Evolutionary conservation across 1,140 invertebrate species (phyloP), one percentile per base, ranked within the genome.

Genomic region (Brachionus rubens): DNA sequence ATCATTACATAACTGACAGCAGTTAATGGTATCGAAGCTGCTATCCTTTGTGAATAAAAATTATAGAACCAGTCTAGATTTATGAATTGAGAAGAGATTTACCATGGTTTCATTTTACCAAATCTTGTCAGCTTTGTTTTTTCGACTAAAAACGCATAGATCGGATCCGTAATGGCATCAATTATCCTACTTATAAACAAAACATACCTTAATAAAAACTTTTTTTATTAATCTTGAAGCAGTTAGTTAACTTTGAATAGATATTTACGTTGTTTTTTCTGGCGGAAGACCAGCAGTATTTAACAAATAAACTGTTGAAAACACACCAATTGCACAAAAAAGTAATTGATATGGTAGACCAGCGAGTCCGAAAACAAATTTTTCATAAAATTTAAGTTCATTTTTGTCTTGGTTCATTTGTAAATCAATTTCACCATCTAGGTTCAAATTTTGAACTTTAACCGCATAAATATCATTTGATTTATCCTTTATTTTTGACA

Each of bases 91-190:
- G n/a, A n/a, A n/a, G n/a, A n/a, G n/a, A n/a, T n/a, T 59, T 59
- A 59, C 72, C 72, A 76, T 21, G 72, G 72, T 47, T 59, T 54
- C 72, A 76, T 76, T 46, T 59, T 54, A 12, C 72, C 72, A 33
- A 76, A 76, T 33, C 72, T n/a, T 30, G 72, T 76, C 26, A 59
- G 5, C 21, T 19, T 36, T 3, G 36, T 59, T 62, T 76, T 76
- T 16, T 54, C 46, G 4, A 76, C 72, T 14, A 76, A 12, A 54
- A 26, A 56, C 7, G 50, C 72, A 16, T 56, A 56, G 30, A 76
- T 47, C 47, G 72, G 72, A 62, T 76, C 72, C 6, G 72, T 76
- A 24, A 76, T 28, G 0, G 48, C 48, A 62, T 76, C 72, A 9
- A 59, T 59, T 26, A 76, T 76, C 28, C 48, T 26, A 56, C 72